Evolutionary conservation across 2,113 vertebrate species (phyloP), one percentile per base, ranked within the genome.

Genomic region (Otolemur garnettii): DNA sequence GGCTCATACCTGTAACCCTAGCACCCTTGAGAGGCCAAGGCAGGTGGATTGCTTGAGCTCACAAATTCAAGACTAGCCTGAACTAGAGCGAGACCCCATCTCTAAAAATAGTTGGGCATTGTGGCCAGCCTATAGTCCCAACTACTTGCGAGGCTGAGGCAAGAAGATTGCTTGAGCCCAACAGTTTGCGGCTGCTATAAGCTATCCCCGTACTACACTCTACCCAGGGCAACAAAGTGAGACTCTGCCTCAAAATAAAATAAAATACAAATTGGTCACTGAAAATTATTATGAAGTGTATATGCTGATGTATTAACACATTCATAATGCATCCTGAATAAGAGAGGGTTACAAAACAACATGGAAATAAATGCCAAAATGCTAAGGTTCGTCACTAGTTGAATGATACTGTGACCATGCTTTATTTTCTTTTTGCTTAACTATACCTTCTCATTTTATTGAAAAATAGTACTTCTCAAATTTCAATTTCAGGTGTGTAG

Each of bases 361-460:
- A 91, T 60, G 17, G 30, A 93, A 87, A 83, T 64, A 90, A n/a
- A 81, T 45, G 60, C 5, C 60, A 93, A 74, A 88, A 71, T 88
- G 7, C 78, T 84, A 95, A 94, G 8, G 3, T 71, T 59, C 86
- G 21, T 68, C 77, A 64, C 0, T 71, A 93, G 5, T 91, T 81
- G 55, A 42, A 69, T 59, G 53, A 28, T 81, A 62, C 55, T 74
- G 38, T 81, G 38, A 55, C 22, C 35, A 22, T 50, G 72, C 35
- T 28, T 68, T 74, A 71, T 90, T 24, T 86, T 75, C 33, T 42
- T 38, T 71, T 55, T n/a, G 11, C 53, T 87, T 81, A 74, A 90
- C 18, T 93, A 4, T 71, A 75, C 60, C 82, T 91, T 96, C 24
- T 91, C 13, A 88, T 74, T 90, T 75, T 87, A 91, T 35, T 79